A percentile compares a stretch with the other conserved stretches of the same genome.
Evolutionary conservation across 2,113 vertebrate genomes (phyloP).

Genomic region (Coptodon rendalli): DNA sequence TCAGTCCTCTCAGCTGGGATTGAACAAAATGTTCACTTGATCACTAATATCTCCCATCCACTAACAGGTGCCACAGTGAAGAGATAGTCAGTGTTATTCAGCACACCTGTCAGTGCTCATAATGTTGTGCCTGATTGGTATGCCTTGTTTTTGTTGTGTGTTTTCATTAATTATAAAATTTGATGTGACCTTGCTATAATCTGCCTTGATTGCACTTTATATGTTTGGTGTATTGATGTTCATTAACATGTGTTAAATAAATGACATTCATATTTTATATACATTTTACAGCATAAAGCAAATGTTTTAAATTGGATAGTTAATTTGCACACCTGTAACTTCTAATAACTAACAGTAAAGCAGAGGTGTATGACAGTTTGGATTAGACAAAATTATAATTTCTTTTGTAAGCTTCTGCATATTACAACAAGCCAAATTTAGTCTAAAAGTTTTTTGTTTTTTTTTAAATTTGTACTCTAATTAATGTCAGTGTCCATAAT

Average conservation of each 20-base stretch:
- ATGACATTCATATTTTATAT: neutral
- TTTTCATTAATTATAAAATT: neutral
- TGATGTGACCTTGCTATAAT: neutral
- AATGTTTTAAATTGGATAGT: neutral
- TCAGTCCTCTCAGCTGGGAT: neutral
- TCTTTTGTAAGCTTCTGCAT: neutral
- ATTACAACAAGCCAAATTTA: neutral
- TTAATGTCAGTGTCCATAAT: neutral
- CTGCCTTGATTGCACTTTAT: neutral
- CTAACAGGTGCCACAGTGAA: neutral
- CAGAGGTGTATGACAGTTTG: neutral
- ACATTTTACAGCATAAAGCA: neutral
- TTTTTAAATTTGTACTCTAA: neutral
- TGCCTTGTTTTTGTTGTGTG: neutral
- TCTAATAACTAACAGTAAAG: neutral
- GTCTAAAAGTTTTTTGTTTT: neutral
- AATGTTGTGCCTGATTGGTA: neutral
- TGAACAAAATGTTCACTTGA: neutral
- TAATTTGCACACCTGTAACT: neutral
- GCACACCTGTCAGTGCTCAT: neutral
- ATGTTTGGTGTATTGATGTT: neutral
- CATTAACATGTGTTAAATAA: neutral
- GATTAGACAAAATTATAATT: neutral
- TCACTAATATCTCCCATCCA: neutral
- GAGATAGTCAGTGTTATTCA: too few relatives aligned